These are phyloP conservation scores for Thryonomys swinderianus DNA, from an alignment of 2,113 vertebrate species.

Conservation along the genomic window DNA sequence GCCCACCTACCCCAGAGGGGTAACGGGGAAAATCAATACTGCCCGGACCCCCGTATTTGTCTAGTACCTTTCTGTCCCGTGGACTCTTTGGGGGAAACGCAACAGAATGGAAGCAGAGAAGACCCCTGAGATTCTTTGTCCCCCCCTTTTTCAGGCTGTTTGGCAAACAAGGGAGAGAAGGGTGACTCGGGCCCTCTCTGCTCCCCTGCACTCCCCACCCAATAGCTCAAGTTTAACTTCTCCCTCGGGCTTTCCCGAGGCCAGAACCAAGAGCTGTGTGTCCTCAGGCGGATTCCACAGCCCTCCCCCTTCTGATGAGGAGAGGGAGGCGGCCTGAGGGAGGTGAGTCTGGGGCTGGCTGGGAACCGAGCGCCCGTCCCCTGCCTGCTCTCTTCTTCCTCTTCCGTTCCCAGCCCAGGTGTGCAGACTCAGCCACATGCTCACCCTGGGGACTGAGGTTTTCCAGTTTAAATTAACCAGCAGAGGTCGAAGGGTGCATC, in stretches of 20 bases:
- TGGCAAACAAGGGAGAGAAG: neutral
- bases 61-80: accelerated
- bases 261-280: neutral
- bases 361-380: neutral
- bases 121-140: no score
- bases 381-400: neutral
- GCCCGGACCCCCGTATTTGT: neutral
- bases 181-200: no score
- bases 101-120: neutral
- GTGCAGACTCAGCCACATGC: neutral
- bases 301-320: accelerated
- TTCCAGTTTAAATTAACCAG: neutral
- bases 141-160: neutral
- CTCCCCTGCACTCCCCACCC: neutral
- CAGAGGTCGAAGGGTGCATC: neutral
- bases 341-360: neutral
- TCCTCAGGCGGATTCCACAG: accelerated
- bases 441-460: neutral
- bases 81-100: neutral
- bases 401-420: neutral
- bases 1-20: neutral
- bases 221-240: no score
- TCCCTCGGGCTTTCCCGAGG: accelerated
- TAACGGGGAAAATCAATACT: neutral
- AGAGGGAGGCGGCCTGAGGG: neutral